phyloP scores from a whole-genome alignment of 2,888 invertebrate genomes.

The Apoderus coryli region DNA sequence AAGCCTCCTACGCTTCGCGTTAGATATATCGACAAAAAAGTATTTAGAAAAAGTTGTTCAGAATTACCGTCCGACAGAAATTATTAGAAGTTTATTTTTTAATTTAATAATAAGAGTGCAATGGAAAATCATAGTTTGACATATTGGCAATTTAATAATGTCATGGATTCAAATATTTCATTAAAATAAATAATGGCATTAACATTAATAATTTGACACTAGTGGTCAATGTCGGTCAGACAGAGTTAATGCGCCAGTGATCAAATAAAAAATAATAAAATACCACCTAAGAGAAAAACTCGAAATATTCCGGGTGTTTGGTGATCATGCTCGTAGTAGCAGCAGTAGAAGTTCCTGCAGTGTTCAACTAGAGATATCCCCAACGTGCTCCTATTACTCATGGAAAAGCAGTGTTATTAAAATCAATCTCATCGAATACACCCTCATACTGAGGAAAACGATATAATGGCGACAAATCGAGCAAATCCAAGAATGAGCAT shows the following conservation, averaged over 20 bases:
- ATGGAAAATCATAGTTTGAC: conserved; percentile 1
- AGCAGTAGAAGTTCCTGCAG: conserved; percentile 2
- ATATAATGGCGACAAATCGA: no score
- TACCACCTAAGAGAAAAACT: conserved; percentile 2
- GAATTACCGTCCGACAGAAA: background rate
- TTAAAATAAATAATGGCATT: no score
- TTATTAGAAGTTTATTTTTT: conserved; percentile 3
- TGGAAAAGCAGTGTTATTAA: conserved; percentile 3
- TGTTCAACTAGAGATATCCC: conserved; percentile 1
- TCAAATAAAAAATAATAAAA: no score
- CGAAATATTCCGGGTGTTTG: conserved; percentile 1
- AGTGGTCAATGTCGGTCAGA: conserved; percentile 1
- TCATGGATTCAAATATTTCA: no score
- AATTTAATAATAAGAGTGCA: conserved; percentile 1
- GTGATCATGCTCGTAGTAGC: conserved; percentile 3
- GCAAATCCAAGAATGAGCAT: no score
- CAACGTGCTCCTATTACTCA: conserved; percentile 3
- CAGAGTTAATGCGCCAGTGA: conserved; percentile 1
- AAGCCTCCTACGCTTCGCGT: no score
- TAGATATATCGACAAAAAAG: conserved; percentile 2
- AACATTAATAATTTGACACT: conserved; percentile 2
- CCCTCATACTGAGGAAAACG: no score
- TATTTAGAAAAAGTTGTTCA: conserved; percentile 1
- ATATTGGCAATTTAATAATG: no score
- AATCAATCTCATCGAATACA: no score